phyloP scores from a whole-genome alignment of 2,888 invertebrate species.

The Sesia apiformis region DNA sequence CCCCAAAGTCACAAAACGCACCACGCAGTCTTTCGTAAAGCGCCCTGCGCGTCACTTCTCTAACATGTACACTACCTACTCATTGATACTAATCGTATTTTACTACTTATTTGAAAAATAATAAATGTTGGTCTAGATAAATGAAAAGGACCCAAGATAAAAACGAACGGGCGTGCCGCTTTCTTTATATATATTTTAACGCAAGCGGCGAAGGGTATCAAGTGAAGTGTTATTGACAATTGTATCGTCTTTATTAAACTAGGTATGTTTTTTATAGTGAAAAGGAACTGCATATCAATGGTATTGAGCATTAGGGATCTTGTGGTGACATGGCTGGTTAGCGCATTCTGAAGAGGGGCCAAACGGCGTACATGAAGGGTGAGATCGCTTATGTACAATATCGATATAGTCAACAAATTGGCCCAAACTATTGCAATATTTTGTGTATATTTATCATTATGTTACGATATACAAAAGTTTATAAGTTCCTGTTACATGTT shows the following conservation, averaged over 20 bases:
- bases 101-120: constrained; percentile 21
- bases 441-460: too few species aligned
- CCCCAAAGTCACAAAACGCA: constrained; percentile 43
- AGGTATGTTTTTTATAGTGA: constrained; percentile 16
- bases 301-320: constrained; percentile 30
- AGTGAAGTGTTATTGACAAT: constrained; percentile 21
- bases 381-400: constrained; percentile 19
- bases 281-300: constrained; percentile 31
- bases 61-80: constrained; percentile 22
- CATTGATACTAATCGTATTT: too few species aligned
- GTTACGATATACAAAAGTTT: too few species aligned
- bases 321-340: constrained; percentile 25
- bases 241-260: constrained; percentile 22
- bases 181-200: constrained; percentile 6
- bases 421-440: too few species aligned
- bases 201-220: constrained; percentile 5
- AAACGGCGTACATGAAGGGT: constrained; percentile 59
- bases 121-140: constrained; percentile 19
- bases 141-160: constrained; percentile 11
- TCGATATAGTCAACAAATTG: not conserved
- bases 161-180: constrained; percentile 7
- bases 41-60: constrained; percentile 47
- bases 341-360: constrained; percentile 29
- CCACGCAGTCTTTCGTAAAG: constrained; percentile 59
- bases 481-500: too few species aligned